Conservation (phyloP, 2,888 invertebrate genomes). For the Deroplatys truncata region DNA sequence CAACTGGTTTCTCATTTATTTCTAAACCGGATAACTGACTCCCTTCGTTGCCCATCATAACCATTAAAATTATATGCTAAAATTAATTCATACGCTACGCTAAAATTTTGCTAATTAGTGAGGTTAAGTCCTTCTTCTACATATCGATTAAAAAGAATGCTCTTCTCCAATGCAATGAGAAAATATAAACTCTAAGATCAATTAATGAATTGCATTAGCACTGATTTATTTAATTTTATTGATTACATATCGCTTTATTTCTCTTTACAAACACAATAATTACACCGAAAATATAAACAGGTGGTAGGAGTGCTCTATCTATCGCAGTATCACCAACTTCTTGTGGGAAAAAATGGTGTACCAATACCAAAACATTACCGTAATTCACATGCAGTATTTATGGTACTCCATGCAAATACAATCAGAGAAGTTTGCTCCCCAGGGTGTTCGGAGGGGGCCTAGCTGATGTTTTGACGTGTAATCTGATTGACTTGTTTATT, state of each 20-base stretch:
- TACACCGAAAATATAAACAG: neutral
- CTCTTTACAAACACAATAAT: neutral
- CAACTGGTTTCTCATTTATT: conserved; percentile 69
- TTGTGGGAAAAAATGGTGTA: too few species aligned
- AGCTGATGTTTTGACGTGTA: too few species aligned
- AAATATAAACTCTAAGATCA: neutral
- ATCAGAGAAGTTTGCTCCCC: too few species aligned
- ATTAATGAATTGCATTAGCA: neutral
- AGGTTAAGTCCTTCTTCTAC: neutral
- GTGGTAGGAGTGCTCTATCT: neutral
- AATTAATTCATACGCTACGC: neutral
- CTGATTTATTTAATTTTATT: neutral
- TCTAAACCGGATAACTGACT: conserved; percentile 67
- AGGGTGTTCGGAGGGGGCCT: too few species aligned
- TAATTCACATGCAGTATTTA: too few species aligned
- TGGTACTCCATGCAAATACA: too few species aligned
- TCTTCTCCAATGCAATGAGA: neutral
- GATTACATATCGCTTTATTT: neutral
- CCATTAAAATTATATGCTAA: neutral
- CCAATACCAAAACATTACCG: too few species aligned
- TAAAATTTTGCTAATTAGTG: neutral
- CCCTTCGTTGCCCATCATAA: conserved; percentile 71
- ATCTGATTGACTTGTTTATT: too few species aligned
- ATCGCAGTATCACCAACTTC: too few species aligned
- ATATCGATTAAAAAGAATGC: neutral